A percentile compares a stretch with the other conserved stretches of the same genome.
Evolutionary conservation across 1,140 invertebrate species (phyloP).

Genomic region (Trichogramma pretiosum): DNA sequence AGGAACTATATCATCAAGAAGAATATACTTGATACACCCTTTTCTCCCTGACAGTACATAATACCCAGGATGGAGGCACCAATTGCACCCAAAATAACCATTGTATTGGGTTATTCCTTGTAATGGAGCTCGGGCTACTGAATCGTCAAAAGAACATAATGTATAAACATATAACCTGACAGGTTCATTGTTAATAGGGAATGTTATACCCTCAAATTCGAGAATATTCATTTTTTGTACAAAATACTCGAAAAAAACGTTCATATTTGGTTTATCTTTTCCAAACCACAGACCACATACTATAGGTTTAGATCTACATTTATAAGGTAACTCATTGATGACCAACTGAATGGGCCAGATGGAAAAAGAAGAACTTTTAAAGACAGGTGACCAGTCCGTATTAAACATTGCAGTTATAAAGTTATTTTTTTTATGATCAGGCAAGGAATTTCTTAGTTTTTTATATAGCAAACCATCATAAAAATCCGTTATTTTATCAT

Average conservation of each 20-base stretch:
- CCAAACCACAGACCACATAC: conserved; percentile 18
- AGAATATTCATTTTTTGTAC: no score
- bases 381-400: conserved; percentile 17
- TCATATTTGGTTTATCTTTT: no score
- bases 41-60: neutral
- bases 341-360: conserved; percentile 20
- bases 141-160: conserved; percentile 16
- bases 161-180: conserved; percentile 14
- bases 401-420: conserved; percentile 18
- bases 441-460: conserved; percentile 12
- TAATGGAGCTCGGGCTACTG: conserved; percentile 10
- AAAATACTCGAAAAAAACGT: conserved; percentile 18
- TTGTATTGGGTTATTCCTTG: conserved; percentile 14
- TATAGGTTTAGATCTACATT: conserved; percentile 11
- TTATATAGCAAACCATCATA: conserved; percentile 15
- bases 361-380: conserved; percentile 14
- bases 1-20: neutral
- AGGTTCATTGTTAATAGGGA: conserved; percentile 3
- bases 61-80: conserved; percentile 14
- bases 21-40: neutral
- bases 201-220: conserved; percentile 21
- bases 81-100: conserved; percentile 13
- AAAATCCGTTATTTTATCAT: conserved; percentile 6
- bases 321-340: conserved; percentile 18
- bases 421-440: neutral